Conservation (phyloP, 2,113 vertebrate genomes). For the Poeciliopsis prolifica region DNA sequence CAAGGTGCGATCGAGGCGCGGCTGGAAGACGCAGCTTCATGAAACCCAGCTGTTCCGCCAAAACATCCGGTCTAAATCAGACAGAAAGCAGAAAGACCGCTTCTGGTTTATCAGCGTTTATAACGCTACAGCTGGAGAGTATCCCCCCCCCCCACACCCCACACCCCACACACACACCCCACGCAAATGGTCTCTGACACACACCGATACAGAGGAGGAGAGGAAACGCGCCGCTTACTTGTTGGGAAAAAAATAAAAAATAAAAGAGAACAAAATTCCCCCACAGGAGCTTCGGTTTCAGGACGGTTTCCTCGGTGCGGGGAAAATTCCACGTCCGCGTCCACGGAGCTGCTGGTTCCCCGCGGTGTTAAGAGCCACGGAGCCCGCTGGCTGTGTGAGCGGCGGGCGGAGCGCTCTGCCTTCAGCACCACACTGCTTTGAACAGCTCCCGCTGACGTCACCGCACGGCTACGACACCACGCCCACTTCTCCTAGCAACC, state of each 20-base stretch:
- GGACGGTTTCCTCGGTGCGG: neutral
- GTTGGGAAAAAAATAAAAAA: neutral
- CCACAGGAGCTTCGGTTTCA: constrained; percentile 22
- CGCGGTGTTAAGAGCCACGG: neutral
- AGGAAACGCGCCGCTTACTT: constrained; percentile 52
- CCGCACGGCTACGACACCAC: constrained; percentile 62
- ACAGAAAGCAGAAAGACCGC: neutral
- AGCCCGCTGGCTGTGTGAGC: constrained; percentile 23
- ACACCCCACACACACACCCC: neutral
- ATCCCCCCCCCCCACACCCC: neutral
- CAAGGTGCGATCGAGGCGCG: constrained; percentile 54
- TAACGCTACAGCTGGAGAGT: neutral
- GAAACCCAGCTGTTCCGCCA: neutral
- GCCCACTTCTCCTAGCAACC: constrained; percentile 59
- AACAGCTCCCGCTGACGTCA: constrained; percentile 83
- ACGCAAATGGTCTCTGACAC: constrained; percentile 2
- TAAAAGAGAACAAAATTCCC: neutral
- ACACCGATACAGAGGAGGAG: neutral
- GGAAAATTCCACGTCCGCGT: constrained; percentile 34
- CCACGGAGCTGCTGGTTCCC: constrained; percentile 14
- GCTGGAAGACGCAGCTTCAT: constrained; percentile 24
- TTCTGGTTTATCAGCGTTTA: neutral
- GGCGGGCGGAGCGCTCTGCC: constrained; percentile 44
- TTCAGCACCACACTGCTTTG: constrained; percentile 80
- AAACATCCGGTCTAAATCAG: neutral